Conservation (phyloP, 2,888 invertebrate genomes). For the Polietes domitor region DNA sequence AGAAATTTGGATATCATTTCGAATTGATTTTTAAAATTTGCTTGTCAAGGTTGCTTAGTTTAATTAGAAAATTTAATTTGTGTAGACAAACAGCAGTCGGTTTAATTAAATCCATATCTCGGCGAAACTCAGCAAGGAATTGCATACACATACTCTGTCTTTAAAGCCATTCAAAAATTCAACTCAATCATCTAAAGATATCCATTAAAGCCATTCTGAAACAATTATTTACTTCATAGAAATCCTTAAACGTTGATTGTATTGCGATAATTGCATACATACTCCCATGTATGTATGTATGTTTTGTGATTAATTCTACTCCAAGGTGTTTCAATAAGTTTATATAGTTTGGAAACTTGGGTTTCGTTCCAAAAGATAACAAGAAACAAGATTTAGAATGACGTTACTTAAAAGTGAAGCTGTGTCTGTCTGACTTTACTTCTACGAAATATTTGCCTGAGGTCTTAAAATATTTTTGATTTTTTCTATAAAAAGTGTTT, state of each 20-base stretch:
- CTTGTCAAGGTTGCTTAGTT: too few relatives aligned
- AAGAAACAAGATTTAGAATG: conserved; percentile 36
- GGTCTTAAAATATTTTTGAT: conserved; percentile 7
- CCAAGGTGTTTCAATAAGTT: conserved; percentile 36
- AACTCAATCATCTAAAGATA: background rate
- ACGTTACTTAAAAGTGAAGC: conserved; percentile 1
- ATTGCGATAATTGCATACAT: conserved; percentile 9
- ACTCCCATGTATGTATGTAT: background rate
- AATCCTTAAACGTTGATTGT: background rate
- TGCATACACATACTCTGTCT: too few relatives aligned
- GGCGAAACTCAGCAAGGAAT: too few relatives aligned
- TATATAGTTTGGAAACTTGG: background rate
- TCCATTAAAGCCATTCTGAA: background rate
- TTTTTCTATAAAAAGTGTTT: background rate
- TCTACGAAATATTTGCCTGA: background rate
- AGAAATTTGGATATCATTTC: too few relatives aligned
- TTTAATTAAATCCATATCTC: too few relatives aligned
- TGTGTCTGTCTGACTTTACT: background rate
- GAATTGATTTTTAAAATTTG: too few relatives aligned
- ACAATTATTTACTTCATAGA: too few relatives aligned
- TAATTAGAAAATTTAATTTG: too few relatives aligned
- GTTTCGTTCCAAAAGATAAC: background rate
- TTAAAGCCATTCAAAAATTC: background rate
- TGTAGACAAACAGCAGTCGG: too few relatives aligned
- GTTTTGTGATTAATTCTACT: conserved; percentile 19